Evolutionary conservation across 1,140 invertebrate species (phyloP).

Genomic region (Lucilia sericata): DNA sequence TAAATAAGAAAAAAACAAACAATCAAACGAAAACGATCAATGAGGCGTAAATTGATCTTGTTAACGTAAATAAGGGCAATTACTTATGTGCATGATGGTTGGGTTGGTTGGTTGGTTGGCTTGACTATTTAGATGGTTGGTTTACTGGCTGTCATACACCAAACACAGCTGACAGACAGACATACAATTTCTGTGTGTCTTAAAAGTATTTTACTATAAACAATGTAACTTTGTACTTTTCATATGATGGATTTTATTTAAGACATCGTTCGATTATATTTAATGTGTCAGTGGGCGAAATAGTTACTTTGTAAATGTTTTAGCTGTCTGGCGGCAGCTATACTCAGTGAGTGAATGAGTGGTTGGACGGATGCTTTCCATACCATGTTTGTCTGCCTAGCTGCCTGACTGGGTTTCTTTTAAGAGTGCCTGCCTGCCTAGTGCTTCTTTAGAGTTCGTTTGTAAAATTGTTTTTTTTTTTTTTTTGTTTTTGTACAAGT

Average conservation of each 20-base stretch:
- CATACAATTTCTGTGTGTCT: not conserved
- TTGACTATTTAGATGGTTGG: not conserved
- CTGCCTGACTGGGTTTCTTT: too few relatives aligned
- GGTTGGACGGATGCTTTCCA: too few relatives aligned
- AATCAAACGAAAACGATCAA: constrained; percentile 25
- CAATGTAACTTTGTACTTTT: not conserved
- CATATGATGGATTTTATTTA: constrained; percentile 13
- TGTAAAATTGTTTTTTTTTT: not conserved
- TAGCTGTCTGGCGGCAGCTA: not conserved
- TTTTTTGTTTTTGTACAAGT: not conserved
- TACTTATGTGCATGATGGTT: constrained; percentile 2
- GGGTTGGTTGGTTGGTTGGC: not conserved
- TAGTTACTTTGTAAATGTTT: constrained; percentile 13
- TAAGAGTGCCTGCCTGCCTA: not conserved
- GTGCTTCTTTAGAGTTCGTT: not conserved
- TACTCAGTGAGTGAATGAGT: too few relatives aligned
- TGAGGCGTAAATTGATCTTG: constrained; percentile 42
- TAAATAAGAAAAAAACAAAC: not conserved
- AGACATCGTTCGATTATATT: constrained; percentile 17
- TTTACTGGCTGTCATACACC: not conserved
- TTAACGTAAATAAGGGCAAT: constrained; percentile 43
- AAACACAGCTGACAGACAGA: not conserved
- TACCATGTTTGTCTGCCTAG: too few relatives aligned
- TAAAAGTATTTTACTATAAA: not conserved
- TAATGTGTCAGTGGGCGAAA: constrained; percentile 43